These are phyloP conservation scores for Galeruca laticollis DNA, from an alignment of 2,888 invertebrate species.

Conservation along the genomic window DNA sequence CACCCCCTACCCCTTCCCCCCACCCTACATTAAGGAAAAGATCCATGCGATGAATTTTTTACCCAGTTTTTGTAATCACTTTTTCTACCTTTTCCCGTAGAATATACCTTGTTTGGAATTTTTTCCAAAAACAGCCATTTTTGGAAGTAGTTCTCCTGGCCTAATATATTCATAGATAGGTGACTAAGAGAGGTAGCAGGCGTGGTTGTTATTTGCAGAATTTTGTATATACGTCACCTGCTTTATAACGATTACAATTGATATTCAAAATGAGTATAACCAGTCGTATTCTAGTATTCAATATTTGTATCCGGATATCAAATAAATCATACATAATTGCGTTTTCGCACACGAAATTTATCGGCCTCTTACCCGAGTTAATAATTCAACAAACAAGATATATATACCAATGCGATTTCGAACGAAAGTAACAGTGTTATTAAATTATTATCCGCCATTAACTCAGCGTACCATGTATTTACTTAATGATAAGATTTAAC, in stretches of 20 bases:
- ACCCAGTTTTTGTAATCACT: too few species aligned
- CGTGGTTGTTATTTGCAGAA: too few species aligned
- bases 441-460: slow-evolving; percentile 19
- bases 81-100: too few species aligned
- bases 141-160: too few species aligned
- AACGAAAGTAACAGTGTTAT: slow-evolving; percentile 29
- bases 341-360: slow-evolving; percentile 28
- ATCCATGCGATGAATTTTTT: too few species aligned
- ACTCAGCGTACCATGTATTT: background rate
- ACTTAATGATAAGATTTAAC: slow-evolving; percentile 27
- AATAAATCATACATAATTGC: slow-evolving; percentile 26
- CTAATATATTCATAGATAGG: too few species aligned
- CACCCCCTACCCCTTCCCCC: too few species aligned
- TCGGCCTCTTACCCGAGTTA: slow-evolving; percentile 12
- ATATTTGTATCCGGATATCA: slow-evolving; percentile 26
- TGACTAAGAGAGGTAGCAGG: too few species aligned
- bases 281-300: background rate
- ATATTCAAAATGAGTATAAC: slow-evolving; percentile 12
- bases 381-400: slow-evolving; percentile 12
- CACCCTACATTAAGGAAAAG: too few species aligned
- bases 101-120: too few species aligned
- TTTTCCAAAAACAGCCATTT: too few species aligned
- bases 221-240: background rate
- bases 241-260: slow-evolving; percentile 3
- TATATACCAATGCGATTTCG: slow-evolving; percentile 10